Conservation (phyloP, 2,888 invertebrate species). For the Globia sparganii region DNA sequence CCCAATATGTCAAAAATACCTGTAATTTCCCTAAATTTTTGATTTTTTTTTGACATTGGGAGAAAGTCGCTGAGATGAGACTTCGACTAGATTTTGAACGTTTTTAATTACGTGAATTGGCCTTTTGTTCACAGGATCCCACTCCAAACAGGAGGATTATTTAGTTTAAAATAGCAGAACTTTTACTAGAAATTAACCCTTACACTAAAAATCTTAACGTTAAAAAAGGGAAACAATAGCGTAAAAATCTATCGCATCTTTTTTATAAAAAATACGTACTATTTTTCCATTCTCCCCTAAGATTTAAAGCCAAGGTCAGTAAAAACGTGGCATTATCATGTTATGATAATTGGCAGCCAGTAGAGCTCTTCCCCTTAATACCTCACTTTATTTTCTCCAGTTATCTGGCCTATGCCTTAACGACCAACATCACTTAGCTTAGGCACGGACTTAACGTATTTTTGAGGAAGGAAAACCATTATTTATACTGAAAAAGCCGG, state of each 20-base stretch:
- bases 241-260: neutral
- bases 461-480: constrained; percentile 42
- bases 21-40: too few species aligned
- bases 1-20: too few species aligned
- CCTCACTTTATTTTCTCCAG: constrained; percentile 55
- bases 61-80: too few species aligned
- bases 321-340: constrained; percentile 28
- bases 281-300: constrained; percentile 1
- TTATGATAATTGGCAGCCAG: constrained; percentile 58
- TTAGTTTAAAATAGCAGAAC: too few species aligned
- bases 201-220: neutral
- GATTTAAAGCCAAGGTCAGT: constrained; percentile 17
- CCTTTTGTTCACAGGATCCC: neutral
- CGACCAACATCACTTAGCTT: constrained; percentile 65
- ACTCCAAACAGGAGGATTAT: neutral
- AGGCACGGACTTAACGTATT: constrained; percentile 53
- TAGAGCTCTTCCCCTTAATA: constrained; percentile 39
- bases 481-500: constrained; percentile 31
- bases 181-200: neutral
- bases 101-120: too few species aligned
- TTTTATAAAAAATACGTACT: neutral
- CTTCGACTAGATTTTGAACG: too few species aligned
- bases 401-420: constrained; percentile 63
- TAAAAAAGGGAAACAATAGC: neutral
- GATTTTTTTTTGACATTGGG: too few species aligned